Evolutionary conservation across 2,797 vertebrate genomes (phyloP).

Genomic region (Melanotaenia trifasciata): DNA sequence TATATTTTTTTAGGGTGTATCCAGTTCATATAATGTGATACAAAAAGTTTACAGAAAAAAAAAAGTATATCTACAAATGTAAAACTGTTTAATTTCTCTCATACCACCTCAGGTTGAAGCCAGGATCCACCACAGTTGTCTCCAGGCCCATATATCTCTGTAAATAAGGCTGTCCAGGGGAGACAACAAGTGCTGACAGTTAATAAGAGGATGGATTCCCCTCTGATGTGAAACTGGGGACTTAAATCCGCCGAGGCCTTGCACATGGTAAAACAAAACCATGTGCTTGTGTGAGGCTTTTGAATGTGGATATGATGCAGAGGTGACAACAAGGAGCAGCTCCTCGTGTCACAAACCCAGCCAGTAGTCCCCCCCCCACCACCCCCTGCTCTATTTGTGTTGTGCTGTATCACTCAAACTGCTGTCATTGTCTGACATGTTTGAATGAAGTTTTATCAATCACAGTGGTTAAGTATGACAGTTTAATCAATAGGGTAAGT

Average conservation of each 20-base stretch:
- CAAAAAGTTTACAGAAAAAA: neutral
- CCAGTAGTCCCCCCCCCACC: constrained; percentile 37
- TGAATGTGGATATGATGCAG: constrained; percentile 65
- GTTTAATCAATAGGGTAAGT: constrained; percentile 77
- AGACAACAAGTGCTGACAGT: constrained; percentile 46
- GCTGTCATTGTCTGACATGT: constrained; percentile 67
- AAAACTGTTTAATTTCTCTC: constrained; percentile 3
- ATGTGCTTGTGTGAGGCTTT: constrained; percentile 21
- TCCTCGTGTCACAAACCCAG: constrained; percentile 17
- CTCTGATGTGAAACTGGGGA: constrained; percentile 37
- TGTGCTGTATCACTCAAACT: constrained; percentile 64
- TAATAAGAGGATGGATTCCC: constrained; percentile 45
- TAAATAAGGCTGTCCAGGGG: constrained; percentile 40
- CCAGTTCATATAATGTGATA: too few species aligned
- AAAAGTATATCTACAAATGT: neutral
- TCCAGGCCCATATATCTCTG: constrained; percentile 21
- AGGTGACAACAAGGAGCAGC: constrained; percentile 52
- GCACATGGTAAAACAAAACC: constrained; percentile 24
- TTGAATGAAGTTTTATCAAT: constrained; percentile 82
- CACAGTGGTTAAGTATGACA: constrained; percentile 70
- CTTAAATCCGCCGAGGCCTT: constrained; percentile 26
- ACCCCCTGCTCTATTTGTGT: constrained; percentile 34
- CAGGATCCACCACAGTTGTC: constrained; percentile 12
- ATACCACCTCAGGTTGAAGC: constrained; percentile 11
- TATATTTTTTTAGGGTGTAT: neutral